phyloP scores from a whole-genome alignment of 2,888 invertebrate species.

The Tetheella fluctuosa region DNA sequence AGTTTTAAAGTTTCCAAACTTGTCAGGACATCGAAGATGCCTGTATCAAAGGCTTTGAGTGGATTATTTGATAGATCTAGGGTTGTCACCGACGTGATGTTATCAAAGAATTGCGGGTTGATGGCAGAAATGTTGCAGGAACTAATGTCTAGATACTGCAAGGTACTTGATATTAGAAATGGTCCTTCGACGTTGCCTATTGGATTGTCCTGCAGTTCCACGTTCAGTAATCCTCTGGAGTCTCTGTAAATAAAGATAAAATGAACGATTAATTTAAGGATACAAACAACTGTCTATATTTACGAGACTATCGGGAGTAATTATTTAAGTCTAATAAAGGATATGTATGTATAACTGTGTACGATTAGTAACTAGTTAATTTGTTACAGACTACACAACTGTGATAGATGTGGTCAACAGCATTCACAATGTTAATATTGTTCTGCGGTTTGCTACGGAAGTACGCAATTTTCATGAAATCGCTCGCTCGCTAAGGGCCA shows the following conservation, averaged over 20 bases:
- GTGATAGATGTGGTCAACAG: neutral
- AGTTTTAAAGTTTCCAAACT: conserved; percentile 87
- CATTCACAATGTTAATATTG: neutral
- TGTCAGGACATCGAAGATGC: conserved; percentile 85
- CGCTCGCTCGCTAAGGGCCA: neutral
- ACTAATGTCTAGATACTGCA: conserved; percentile 88
- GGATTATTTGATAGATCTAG: conserved; percentile 89
- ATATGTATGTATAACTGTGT: neutral
- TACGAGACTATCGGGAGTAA: neutral
- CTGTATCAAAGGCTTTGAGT: conserved; percentile 81
- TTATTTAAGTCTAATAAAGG: too few species aligned
- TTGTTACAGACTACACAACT: neutral
- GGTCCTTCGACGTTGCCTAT: conserved; percentile 85
- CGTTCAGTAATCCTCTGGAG: conserved; percentile 86
- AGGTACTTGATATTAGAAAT: conserved; percentile 86
- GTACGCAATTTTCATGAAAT: neutral
- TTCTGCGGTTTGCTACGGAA: neutral
- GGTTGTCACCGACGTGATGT: conserved; percentile 86
- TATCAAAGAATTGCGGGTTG: conserved; percentile 86
- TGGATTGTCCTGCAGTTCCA: conserved; percentile 89
- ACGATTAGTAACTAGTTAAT: neutral
- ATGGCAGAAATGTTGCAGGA: conserved; percentile 85
- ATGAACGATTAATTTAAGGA: neutral
- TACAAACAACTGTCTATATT: neutral
- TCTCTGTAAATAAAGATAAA: conserved; percentile 78